These are phyloP conservation scores for Lacerta bilineata DNA, from an alignment of 2,797 vertebrate genomes.

Conservation along the genomic window DNA sequence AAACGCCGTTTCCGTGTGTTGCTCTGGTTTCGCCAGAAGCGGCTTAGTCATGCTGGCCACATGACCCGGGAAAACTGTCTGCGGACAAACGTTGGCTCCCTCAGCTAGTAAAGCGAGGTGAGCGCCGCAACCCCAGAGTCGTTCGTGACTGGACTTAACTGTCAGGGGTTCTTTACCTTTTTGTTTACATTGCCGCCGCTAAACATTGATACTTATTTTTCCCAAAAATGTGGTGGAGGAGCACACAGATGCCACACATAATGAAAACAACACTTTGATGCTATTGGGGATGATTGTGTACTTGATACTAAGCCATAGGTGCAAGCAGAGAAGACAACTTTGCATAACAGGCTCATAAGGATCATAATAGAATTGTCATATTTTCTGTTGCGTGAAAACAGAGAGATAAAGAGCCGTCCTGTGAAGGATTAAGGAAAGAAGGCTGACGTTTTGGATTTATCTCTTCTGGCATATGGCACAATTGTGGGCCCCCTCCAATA, in stretches of 20 bases:
- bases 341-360: not conserved
- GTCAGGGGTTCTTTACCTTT: no score
- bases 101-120: no score
- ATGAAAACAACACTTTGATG: constrained; percentile 37
- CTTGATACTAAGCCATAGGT: constrained; percentile 18
- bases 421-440: constrained; percentile 25
- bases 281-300: not conserved
- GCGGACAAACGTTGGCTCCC: no score
- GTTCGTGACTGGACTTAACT: no score
- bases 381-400: constrained; percentile 19
- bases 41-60: no score
- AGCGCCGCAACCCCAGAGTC: no score
- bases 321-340: constrained; percentile 24
- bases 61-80: no score
- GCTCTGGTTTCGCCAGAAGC: no score
- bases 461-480: not conserved
- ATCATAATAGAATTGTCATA: constrained; percentile 4
- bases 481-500: not conserved
- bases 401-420: not conserved
- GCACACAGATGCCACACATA: constrained; percentile 3
- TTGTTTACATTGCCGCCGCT: constrained; percentile 19
- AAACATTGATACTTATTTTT: not conserved
- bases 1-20: no score
- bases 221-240: not conserved
- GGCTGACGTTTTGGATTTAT: constrained; percentile 21